A percentile compares a stretch with the other conserved stretches of the same genome.
These are phyloP conservation scores for Drosophila affinis DNA, from an alignment of 2,888 invertebrate genomes.

Conservation along the genomic window DNA sequence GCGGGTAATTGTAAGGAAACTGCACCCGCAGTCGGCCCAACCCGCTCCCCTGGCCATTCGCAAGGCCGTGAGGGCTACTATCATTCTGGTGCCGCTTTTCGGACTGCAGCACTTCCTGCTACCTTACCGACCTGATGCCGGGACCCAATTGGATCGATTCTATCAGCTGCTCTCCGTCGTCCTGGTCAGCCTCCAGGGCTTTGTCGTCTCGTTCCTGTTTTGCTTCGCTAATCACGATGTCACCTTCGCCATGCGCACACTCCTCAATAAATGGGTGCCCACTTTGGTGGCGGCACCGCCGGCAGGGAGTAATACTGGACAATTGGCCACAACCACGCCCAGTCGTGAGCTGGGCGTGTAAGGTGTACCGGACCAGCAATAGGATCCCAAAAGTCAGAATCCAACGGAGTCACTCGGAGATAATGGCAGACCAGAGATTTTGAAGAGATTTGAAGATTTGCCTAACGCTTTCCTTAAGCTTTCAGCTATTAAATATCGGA, in stretches of 20 bases:
- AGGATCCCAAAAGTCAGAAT: conserved; percentile 1
- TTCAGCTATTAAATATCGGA: too few relatives aligned
- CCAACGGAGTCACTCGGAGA: not conserved
- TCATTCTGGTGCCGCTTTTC: conserved; percentile 90
- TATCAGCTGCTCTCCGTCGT: conserved; percentile 88
- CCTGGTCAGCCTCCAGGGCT: conserved; percentile 89
- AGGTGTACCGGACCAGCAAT: conserved; percentile 29
- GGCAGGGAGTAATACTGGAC: conserved; percentile 82
- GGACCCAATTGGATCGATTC: conserved; percentile 85
- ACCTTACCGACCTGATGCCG: conserved; percentile 87
- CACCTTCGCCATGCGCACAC: conserved; percentile 84
- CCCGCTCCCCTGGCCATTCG: conserved; percentile 86
- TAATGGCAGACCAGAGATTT: conserved; percentile 34
- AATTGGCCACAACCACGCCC: conserved; percentile 83
- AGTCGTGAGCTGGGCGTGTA: conserved; percentile 83
- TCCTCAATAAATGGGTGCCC: conserved; percentile 84
- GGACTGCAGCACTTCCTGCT: conserved; percentile 90
- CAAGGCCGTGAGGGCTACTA: conserved; percentile 89
- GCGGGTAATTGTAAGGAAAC: conserved; percentile 87
- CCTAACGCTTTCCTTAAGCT: too few relatives aligned
- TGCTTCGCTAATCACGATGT: conserved; percentile 92
- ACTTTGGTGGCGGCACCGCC: conserved; percentile 79
- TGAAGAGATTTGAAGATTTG: not conserved
- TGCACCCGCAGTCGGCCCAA: conserved; percentile 87
- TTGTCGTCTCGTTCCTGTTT: conserved; percentile 89